Evolutionary conservation across 2,113 vertebrate genomes (phyloP), one percentile per base, ranked within the genome.

Genomic region (Sarotherodon lohbergeri): DNA sequence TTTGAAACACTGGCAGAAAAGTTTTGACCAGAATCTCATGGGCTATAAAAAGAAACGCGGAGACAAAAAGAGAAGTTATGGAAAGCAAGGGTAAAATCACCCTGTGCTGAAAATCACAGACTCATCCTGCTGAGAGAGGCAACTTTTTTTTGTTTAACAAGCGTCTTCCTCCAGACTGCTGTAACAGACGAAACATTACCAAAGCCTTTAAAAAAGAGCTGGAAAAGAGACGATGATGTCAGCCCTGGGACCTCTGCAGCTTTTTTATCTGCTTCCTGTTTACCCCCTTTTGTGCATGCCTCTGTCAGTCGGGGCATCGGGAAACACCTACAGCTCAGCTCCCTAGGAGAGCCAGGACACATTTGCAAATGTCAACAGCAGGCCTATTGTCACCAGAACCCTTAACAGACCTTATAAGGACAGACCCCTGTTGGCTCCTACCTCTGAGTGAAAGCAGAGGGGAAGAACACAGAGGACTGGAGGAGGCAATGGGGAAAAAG

Each of bases 201-300:
- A 55, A 87, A 11, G 52, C 32, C 34, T 79, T 76, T 39, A 55
- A 85, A 68, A 76, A 71, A 54, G n/a, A 81, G 55, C 7, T 50
- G 13, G 56, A 92, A 91, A 92, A 78, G 57, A 91, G 83, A 68
- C 12, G 29, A 86, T 92, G 92, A 93, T 81, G 95, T 92, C 92
- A 94, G 50, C 80, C 43, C 46, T 0, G 3, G 78, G 82, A 83
- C 81, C 80, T 52, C 34, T 32, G 81, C 27, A 76, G 76, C 61
- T 63, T 81, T 89, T 91, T 91, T 83, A 88, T 94, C 92, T 66
- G 80, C 94, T 93, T 95, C 95, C 95, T 94, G 95, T 95, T 95
- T 95, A 91, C 91, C 29, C 73, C 83, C 63, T 57, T 34, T 83
- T 84, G 56, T 84, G 87, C 79, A 83, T 88, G 87, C 6, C 16